phyloP scores from a whole-genome alignment of 2,113 vertebrate species.

The Scomber colias region DNA sequence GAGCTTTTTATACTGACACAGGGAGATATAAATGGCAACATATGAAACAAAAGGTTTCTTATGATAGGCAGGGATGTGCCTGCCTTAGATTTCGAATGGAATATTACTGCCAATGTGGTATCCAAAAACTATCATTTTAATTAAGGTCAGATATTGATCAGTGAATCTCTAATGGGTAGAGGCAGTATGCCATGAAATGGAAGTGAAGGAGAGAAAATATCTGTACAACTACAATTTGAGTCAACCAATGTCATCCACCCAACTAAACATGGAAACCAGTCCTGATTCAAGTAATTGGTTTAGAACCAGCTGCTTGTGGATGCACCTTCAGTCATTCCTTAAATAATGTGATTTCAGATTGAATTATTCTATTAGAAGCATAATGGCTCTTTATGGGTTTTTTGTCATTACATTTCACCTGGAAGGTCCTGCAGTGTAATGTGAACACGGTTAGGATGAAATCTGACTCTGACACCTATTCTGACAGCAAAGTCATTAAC shows the following conservation, averaged over 20 bases:
- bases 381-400: conserved; percentile 55
- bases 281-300: conserved; percentile 26
- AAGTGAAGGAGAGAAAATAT: neutral
- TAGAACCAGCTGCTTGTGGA: conserved; percentile 11
- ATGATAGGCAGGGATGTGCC: neutral
- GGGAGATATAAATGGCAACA: no score
- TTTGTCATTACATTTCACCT: conserved; percentile 41
- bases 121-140: neutral
- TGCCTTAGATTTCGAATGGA: neutral
- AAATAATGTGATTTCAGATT: conserved; percentile 78
- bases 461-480: conserved; percentile 68
- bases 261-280: conserved; percentile 6
- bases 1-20: no score
- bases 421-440: conserved; percentile 25
- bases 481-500: conserved; percentile 73
- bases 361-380: conserved; percentile 74
- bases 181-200: neutral
- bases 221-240: neutral
- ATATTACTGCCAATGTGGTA: no score
- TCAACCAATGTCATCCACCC: conserved; percentile 1
- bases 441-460: conserved; percentile 62
- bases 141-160: neutral
- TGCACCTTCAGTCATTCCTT: conserved; percentile 40
- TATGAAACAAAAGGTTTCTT: no score
- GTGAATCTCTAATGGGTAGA: no score